Evolutionary conservation across 2,797 vertebrate species (phyloP).

Genomic region (Lepus oiostolus): DNA sequence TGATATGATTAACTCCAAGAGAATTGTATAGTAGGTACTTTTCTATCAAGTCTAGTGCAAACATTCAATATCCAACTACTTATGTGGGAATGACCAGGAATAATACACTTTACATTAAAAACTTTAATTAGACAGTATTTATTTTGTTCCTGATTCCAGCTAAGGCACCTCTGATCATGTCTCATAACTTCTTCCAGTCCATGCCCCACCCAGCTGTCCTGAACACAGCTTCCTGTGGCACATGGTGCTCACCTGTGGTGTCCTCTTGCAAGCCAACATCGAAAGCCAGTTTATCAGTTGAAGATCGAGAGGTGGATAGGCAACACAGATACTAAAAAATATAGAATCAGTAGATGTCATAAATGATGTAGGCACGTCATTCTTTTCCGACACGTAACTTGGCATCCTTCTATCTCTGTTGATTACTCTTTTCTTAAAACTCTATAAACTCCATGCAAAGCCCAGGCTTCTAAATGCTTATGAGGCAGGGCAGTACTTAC

Average conservation of each 20-base stretch:
- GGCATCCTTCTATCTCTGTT: neutral
- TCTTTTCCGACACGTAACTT: conserved; percentile 25
- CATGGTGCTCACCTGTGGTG: conserved; percentile 91
- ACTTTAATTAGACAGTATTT: neutral
- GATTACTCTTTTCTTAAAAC: conserved; percentile 23
- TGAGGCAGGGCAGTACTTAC: neutral
- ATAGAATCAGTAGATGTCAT: conserved; percentile 36
- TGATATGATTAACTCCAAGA: neutral
- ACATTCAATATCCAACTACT: neutral
- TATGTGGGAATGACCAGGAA: neutral
- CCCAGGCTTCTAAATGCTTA: neutral
- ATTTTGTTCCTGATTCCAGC: neutral
- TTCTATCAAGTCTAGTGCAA: neutral
- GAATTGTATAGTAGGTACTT: neutral
- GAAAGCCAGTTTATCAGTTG: conserved; percentile 97
- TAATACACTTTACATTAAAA: neutral
- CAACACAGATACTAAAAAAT: conserved; percentile 95
- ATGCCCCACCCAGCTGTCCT: accelerated
- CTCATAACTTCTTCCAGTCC: neutral
- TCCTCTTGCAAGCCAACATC: conserved; percentile 97
- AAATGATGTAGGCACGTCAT: neutral
- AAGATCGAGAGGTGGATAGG: conserved; percentile 96
- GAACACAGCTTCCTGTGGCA: accelerated
- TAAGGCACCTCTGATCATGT: accelerated
- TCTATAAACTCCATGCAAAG: neutral